These are phyloP conservation scores for Muntiacus muntjak DNA, from an alignment of 2,113 vertebrate genomes.

Conservation along the genomic window DNA sequence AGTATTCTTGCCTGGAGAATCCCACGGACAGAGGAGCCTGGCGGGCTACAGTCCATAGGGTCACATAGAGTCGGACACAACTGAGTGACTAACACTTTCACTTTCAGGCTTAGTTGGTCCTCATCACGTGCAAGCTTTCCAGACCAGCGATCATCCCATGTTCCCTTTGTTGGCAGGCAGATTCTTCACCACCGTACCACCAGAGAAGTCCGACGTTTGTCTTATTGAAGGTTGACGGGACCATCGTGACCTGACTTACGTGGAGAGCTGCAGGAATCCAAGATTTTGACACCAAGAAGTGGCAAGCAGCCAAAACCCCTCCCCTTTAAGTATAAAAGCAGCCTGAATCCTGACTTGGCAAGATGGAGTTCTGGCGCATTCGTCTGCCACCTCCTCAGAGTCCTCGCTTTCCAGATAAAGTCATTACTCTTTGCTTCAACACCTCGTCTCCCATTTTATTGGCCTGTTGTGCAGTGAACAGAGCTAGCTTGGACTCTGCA, in stretches of 20 bases:
- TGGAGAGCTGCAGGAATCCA: not conserved
- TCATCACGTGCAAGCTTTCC: not conserved
- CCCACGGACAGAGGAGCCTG: not conserved
- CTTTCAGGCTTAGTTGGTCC: not conserved
- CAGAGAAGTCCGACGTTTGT: not conserved
- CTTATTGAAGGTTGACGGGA: not conserved
- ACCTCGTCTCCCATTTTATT: not conserved
- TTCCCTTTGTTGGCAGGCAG: not conserved
- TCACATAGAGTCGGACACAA: not conserved
- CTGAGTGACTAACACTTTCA: not conserved
- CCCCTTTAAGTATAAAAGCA: not conserved
- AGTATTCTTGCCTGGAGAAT: not conserved
- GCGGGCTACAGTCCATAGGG: fast-evolving
- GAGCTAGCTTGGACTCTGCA: not conserved
- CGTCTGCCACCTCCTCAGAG: not conserved
- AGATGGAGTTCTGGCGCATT: not conserved
- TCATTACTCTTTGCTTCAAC: not conserved
- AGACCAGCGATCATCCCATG: not conserved
- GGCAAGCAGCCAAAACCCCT: not conserved
- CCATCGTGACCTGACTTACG: not conserved
- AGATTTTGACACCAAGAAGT: not conserved
- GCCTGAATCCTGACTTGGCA: not conserved
- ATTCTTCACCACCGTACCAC: not conserved
- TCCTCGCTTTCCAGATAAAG: not conserved
- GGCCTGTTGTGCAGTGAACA: not conserved